Evolutionary conservation across 2,797 vertebrate species (phyloP).

Genomic region (Parambassis ranga): DNA sequence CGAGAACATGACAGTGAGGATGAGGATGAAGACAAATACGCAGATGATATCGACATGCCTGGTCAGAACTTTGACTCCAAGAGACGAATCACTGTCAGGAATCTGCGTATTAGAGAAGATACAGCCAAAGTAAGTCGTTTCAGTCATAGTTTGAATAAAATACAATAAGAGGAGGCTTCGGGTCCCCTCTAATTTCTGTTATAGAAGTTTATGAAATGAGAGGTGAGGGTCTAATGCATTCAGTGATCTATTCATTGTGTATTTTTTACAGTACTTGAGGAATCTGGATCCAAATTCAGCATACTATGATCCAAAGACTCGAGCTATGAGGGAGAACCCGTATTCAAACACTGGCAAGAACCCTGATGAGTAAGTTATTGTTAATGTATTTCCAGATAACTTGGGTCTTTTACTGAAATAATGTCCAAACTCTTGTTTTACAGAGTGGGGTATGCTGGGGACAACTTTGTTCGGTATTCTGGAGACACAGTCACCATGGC

Average conservation of each 20-base stretch:
- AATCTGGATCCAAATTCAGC: slow-evolving; percentile 99
- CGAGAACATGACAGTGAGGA: slow-evolving; percentile 96
- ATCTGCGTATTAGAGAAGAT: slow-evolving; percentile 96
- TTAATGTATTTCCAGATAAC: neutral
- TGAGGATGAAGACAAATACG: slow-evolving; percentile 98
- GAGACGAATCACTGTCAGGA: slow-evolving; percentile 96
- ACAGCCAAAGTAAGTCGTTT: slow-evolving; percentile 91
- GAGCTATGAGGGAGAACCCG: slow-evolving; percentile 98
- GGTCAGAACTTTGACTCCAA: slow-evolving; percentile 99
- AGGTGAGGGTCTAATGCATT: neutral
- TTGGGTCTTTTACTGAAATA: neutral
- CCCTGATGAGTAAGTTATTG: slow-evolving; percentile 91
- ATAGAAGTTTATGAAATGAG: neutral
- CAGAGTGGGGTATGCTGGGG: slow-evolving; percentile 96
- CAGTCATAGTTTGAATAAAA: neutral
- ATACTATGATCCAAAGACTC: slow-evolving; percentile 98
- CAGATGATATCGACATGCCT: slow-evolving; percentile 99
- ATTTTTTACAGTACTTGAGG: slow-evolving; percentile 87
- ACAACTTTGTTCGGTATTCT: slow-evolving; percentile 94
- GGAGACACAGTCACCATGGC: slow-evolving; percentile 97
- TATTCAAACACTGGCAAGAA: slow-evolving; percentile 96
- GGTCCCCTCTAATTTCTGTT: neutral
- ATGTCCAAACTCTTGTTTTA: slow-evolving; percentile 24
- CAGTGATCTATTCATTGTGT: neutral
- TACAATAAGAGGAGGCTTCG: neutral